A percentile compares a stretch with the other conserved stretches of the same genome.
Evolutionary conservation across 2,888 invertebrate species (phyloP).

Genomic region (Stenotaenia linearis): DNA sequence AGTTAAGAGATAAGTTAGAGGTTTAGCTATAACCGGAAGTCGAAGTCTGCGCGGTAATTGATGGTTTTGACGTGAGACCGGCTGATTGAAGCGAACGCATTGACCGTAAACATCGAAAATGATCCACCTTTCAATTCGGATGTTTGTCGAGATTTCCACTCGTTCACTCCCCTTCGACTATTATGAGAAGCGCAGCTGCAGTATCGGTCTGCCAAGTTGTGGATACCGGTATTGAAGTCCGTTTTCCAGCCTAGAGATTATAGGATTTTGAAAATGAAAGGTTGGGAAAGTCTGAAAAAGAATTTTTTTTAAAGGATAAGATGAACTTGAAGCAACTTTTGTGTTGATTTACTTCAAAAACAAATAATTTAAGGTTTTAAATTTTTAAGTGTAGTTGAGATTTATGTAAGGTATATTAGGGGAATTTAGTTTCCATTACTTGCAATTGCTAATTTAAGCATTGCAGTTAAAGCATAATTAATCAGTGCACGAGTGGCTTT

Average conservation of each 20-base stretch:
- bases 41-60: neutral
- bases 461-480: too few species aligned
- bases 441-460: too few species aligned
- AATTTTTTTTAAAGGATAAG: too few species aligned
- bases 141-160: conserved; percentile 21
- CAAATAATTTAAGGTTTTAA: too few species aligned
- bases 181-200: neutral
- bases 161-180: conserved; percentile 10
- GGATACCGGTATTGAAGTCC: neutral
- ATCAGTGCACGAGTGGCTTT: too few species aligned
- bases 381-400: too few species aligned
- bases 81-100: neutral
- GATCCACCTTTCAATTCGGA: neutral
- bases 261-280: neutral
- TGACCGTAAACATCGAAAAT: conserved; percentile 17
- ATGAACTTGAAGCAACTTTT: too few species aligned
- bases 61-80: neutral
- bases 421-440: too few species aligned
- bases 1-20: neutral
- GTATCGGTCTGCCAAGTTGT: neutral
- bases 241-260: neutral
- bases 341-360: too few species aligned
- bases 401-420: too few species aligned
- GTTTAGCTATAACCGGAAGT: neutral
- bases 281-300: too few species aligned